Conservation (phyloP, 2,888 invertebrate species). For the Thereva nobilitata region DNA sequence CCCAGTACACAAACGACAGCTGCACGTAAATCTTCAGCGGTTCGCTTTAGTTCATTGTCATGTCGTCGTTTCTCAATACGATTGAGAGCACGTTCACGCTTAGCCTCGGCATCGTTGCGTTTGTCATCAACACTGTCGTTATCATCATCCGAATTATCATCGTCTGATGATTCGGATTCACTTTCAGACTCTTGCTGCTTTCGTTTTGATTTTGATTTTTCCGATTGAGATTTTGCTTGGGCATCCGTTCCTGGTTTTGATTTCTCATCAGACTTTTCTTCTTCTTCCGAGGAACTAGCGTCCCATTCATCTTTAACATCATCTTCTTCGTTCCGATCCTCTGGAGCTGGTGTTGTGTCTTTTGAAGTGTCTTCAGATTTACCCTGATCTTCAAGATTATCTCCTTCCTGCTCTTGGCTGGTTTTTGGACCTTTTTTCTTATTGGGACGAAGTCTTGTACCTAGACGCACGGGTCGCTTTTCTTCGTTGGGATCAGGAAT, state of each 20-base stretch:
- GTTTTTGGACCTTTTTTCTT: slow-evolving; percentile 65
- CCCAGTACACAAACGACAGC: slow-evolving; percentile 98
- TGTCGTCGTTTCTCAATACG: slow-evolving; percentile 75
- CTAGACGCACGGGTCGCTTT: slow-evolving; percentile 64
- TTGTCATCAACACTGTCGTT: slow-evolving; percentile 63
- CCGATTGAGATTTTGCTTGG: background rate
- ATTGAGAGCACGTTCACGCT: slow-evolving; percentile 70
- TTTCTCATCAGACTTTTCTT: slow-evolving; percentile 39
- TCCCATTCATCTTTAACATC: slow-evolving; percentile 87
- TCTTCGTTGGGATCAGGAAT: slow-evolving; percentile 71
- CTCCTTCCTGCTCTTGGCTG: slow-evolving; percentile 53
- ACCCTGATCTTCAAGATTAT: slow-evolving; percentile 45
- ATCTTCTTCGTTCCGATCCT: slow-evolving; percentile 56
- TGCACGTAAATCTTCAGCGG: slow-evolving; percentile 77
- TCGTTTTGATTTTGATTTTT: slow-evolving; percentile 25
- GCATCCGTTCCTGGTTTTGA: background rate
- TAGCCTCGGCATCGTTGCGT: slow-evolving; percentile 75
- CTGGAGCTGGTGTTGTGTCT: slow-evolving; percentile 44
- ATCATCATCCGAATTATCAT: slow-evolving; percentile 46
- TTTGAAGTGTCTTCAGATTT: slow-evolving; percentile 43
- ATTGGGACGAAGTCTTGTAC: slow-evolving; percentile 74
- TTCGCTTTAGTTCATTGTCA: slow-evolving; percentile 70
- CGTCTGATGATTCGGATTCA: slow-evolving; percentile 43
- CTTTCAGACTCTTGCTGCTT: slow-evolving; percentile 59
- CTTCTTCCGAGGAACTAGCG: slow-evolving; percentile 65